Percentiles rank a stretch among this genome's conserved stretches.
These are phyloP conservation scores for Brachyrhaphis roseni DNA, from an alignment of 2,797 vertebrate genomes.

Conservation along the genomic window DNA sequence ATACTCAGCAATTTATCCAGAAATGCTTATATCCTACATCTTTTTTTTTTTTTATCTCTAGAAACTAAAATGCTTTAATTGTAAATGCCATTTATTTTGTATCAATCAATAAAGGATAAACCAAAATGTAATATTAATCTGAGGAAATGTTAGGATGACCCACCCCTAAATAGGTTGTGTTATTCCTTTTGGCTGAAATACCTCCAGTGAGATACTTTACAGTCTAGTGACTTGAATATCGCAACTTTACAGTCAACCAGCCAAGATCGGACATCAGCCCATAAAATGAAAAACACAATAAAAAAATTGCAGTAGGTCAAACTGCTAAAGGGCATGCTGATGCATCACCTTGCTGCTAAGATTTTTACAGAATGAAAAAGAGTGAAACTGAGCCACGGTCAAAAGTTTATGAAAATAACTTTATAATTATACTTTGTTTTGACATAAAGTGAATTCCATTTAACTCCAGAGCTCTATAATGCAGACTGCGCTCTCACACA, in stretches of 20 bases:
- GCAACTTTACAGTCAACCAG: not conserved
- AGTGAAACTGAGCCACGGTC: not conserved
- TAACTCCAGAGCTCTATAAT: not conserved
- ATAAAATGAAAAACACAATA: not conserved
- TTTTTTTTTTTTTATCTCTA: not conserved
- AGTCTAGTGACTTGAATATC: not conserved
- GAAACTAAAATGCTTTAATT: not conserved
- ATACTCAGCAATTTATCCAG: not conserved
- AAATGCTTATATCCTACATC: not conserved
- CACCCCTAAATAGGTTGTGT: not conserved
- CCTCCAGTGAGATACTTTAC: not conserved
- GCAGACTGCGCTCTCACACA: not conserved
- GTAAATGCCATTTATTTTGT: not conserved
- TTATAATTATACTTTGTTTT: not conserved
- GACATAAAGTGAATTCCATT: not conserved
- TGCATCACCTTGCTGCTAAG: not conserved
- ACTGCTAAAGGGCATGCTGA: not conserved
- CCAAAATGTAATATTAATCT: not conserved
- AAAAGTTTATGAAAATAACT: not conserved
- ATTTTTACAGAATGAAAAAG: not conserved
- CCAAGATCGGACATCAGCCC: not conserved
- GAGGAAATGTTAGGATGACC: not conserved
- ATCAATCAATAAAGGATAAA: not conserved
- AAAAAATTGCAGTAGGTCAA: not conserved
- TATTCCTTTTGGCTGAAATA: not conserved